These are phyloP conservation scores for Elachura formosa DNA, from an alignment of 2,113 vertebrate species.

Conservation along the genomic window DNA sequence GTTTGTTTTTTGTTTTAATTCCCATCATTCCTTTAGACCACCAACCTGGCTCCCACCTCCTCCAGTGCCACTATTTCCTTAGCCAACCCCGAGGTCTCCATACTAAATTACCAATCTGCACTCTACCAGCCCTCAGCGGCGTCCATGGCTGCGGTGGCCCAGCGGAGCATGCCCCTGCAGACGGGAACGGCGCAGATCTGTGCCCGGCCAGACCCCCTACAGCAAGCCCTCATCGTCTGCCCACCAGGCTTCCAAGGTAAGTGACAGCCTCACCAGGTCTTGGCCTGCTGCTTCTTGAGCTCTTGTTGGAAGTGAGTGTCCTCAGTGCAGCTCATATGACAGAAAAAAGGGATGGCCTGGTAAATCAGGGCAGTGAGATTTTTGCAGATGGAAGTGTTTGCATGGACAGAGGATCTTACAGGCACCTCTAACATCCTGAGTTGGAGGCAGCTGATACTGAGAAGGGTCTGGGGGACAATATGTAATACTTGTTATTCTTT, in stretches of 20 bases:
- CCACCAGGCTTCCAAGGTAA: conserved; percentile 98
- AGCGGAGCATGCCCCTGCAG: conserved; percentile 94
- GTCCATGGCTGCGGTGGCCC: conserved; percentile 97
- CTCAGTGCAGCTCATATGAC: neutral
- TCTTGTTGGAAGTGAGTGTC: neutral
- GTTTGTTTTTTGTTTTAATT: conserved; percentile 81
- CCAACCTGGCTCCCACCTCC: conserved; percentile 92
- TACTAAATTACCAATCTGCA: conserved; percentile 98
- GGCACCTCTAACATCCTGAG: neutral
- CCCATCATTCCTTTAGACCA: conserved; percentile 88
- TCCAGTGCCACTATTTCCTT: conserved; percentile 96
- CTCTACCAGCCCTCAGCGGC: conserved; percentile 96
- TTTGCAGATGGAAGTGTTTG: neutral
- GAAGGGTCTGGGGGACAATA: neutral
- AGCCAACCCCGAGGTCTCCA: conserved; percentile 94
- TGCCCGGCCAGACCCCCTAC: conserved; percentile 95
- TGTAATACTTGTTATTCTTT: neutral
- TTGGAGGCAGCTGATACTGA: neutral
- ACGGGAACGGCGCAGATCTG: conserved; percentile 91
- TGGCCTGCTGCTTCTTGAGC: neutral
- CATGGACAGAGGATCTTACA: neutral
- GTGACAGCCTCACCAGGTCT: neutral
- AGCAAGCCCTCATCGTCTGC: conserved; percentile 98
- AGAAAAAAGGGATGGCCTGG: neutral
- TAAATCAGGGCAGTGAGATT: neutral